Evolutionary conservation across 2,888 invertebrate species (phyloP).

Genomic region (Oscheius myriophilus): DNA sequence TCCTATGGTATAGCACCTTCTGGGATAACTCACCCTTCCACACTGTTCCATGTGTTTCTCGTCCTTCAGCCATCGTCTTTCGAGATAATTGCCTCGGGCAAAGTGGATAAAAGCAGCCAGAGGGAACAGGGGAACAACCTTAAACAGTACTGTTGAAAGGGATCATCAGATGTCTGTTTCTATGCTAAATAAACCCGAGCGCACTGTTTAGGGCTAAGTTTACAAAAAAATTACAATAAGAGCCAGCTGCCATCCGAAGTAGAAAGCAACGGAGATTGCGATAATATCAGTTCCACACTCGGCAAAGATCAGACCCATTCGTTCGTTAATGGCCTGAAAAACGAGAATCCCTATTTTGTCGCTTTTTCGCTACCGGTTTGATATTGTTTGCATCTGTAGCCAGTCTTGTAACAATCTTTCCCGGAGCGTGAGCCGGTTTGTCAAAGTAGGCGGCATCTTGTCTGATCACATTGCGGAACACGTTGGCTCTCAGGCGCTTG

Average conservation of each 20-base stretch:
- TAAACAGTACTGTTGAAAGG: no score
- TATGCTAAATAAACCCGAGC: no score
- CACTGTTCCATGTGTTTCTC: constrained; percentile 72
- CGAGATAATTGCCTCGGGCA: constrained; percentile 71
- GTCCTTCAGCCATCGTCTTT: constrained; percentile 73
- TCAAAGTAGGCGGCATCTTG: constrained; percentile 74
- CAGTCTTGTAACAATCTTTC: constrained; percentile 71
- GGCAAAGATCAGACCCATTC: constrained; percentile 72
- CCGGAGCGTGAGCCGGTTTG: constrained; percentile 70
- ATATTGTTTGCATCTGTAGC: constrained; percentile 73
- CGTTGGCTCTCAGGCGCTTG: constrained; percentile 69
- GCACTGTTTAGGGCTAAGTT: no score
- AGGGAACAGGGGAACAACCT: constrained; percentile 71
- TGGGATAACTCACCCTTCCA: background rate
- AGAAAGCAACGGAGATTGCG: constrained; percentile 72
- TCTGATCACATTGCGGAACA: constrained; percentile 72
- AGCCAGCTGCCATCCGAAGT: constrained; percentile 73
- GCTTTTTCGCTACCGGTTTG: constrained; percentile 68
- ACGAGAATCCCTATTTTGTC: background rate
- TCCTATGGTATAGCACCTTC: no score
- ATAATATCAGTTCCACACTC: constrained; percentile 70
- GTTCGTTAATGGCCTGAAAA: constrained; percentile 72
- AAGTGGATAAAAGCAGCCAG: constrained; percentile 69
- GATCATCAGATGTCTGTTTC: no score
- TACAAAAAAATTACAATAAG: constrained; percentile 47